Conservation (phyloP, 2,888 invertebrate species). For the Morpho deidamia region DNA sequence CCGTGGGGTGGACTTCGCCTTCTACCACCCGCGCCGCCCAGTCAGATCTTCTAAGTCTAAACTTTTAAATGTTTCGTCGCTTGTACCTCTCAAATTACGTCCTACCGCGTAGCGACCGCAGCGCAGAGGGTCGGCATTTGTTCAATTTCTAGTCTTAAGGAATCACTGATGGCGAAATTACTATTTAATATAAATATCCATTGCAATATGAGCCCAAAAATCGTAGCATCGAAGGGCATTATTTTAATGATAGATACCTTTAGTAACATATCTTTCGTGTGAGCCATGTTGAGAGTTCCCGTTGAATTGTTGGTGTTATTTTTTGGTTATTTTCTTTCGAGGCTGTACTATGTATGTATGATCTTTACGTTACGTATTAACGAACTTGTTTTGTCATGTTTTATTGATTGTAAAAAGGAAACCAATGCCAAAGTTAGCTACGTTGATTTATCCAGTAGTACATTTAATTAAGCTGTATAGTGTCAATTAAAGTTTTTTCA, state of each 20-base stretch:
- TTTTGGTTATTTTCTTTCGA: slow-evolving; percentile 51
- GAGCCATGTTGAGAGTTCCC: slow-evolving; percentile 51
- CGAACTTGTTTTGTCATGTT: slow-evolving; percentile 71
- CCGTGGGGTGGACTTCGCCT: slow-evolving; percentile 88
- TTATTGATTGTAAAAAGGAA: slow-evolving; percentile 69
- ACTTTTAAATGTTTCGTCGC: slow-evolving; percentile 37
- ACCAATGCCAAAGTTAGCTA: slow-evolving; percentile 79
- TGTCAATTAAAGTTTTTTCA: slow-evolving; percentile 75
- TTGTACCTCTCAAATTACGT: slow-evolving; percentile 24
- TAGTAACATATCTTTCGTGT: slow-evolving; percentile 68
- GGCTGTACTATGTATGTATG: slow-evolving; percentile 35
- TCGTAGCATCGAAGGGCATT: slow-evolving; percentile 65
- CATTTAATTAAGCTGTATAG: slow-evolving; percentile 74
- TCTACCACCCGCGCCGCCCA: slow-evolving; percentile 75
- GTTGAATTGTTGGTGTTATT: slow-evolving; percentile 68
- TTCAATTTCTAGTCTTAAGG: slow-evolving; percentile 75
- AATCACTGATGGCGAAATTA: slow-evolving; percentile 50
- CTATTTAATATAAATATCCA: slow-evolving; percentile 33
- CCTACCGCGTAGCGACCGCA: slow-evolving; percentile 27
- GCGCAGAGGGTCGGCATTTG: slow-evolving; percentile 36
- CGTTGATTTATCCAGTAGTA: slow-evolving; percentile 61
- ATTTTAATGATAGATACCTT: slow-evolving; percentile 50
- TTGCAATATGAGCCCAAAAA: slow-evolving; percentile 69
- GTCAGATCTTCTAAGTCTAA: slow-evolving; percentile 69
- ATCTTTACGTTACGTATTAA: slow-evolving; percentile 59